Base-by-base conservation (phyloP, 2,113 vertebrate species). In the Oreocharis arfaki region DNA sequence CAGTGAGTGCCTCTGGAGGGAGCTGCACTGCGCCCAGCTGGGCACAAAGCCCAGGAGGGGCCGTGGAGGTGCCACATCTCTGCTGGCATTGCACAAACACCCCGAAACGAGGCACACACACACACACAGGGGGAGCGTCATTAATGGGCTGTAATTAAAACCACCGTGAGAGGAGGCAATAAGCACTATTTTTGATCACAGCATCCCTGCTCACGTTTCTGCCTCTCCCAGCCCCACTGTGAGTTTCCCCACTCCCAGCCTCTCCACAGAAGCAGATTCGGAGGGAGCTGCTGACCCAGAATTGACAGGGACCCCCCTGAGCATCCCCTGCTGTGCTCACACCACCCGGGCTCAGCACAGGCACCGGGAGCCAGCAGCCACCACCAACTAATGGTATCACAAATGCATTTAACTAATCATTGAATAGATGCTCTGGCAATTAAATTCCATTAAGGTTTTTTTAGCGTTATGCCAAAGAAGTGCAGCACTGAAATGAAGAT, bases 371-470 rank as follows among this genome's bases (percentile, higher is more conserved):
- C 96, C 90, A 96, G 94, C 87, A 94, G 95, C 96, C 96, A 75
- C 86, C 97, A 90, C 96, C 96, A 95, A 70, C 93, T 87, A 64
- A 87, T 46, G 92, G 89, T 37, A 92, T 95, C 97, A 97, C 94
- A 95, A 95, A 97, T 20, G 93, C 94, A 96, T 63, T 97, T 78
- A 89, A 95, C 93, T 98, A 75, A 98, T 97, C 95, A 80, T 41
- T 70, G 88, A 96, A 96, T 96, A 95, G 89, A 95, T 88, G 96
- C 85, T 91, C 95, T 14, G 35, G 79, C 95, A 97, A 98, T 98
- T 98, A 97, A 97, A 97, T 97, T 81, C 95, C 94, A 97, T 97
- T 96, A 96, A 70, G 76, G 84, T 22, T 87, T 95, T 88, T 94
- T 82, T 50, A 84, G 95, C 93, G 46, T 93, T 85, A 92, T 85